Evolutionary conservation across 2,113 vertebrate species (phyloP).

Genomic region (Mirounga angustirostris): DNA sequence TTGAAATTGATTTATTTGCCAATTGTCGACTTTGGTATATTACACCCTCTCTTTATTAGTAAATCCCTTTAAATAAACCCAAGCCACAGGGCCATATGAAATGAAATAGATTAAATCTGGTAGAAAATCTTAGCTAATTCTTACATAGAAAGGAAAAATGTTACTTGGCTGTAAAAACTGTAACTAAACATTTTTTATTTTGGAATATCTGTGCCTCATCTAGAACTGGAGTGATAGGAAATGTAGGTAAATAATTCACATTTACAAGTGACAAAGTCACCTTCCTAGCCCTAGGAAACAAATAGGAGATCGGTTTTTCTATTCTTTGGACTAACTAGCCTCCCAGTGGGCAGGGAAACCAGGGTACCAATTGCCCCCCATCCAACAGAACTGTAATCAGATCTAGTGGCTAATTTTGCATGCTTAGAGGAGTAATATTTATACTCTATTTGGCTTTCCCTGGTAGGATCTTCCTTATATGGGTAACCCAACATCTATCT

Average conservation of each 20-base stretch:
- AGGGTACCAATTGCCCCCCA: background rate
- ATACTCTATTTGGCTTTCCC: background rate
- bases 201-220: background rate
- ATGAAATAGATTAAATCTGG: background rate
- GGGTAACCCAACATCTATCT: conserved; percentile 61
- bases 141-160: background rate
- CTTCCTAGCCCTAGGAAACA: background rate
- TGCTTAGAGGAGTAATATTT: conserved; percentile 49
- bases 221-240: background rate
- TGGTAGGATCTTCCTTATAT: fast-evolving
- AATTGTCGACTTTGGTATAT: background rate
- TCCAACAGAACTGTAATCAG: background rate
- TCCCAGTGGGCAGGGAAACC: background rate
- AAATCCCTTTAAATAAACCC: background rate
- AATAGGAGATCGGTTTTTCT: background rate
- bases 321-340: background rate
- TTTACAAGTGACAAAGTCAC: background rate
- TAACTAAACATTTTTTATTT: background rate
- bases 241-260: background rate
- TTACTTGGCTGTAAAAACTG: background rate
- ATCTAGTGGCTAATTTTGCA: background rate
- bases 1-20: background rate
- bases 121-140: background rate
- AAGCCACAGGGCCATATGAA: background rate
- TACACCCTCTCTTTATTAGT: background rate